Evolutionary conservation across 2,113 vertebrate genomes (phyloP).

Genomic region (Serranochromis macrocephalus): DNA sequence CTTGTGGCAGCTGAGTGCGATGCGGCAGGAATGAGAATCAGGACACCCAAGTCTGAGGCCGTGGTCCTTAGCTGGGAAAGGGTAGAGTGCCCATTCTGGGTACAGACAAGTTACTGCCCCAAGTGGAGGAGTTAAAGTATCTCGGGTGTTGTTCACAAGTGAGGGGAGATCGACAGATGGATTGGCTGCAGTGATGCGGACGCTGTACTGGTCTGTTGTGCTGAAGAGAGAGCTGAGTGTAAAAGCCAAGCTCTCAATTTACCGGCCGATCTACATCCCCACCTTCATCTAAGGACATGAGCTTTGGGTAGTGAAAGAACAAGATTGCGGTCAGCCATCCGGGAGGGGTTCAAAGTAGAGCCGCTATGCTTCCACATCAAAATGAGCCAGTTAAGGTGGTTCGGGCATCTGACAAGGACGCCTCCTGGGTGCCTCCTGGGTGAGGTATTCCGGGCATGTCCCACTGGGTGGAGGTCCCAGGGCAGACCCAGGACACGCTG

Average conservation of each 20-base stretch:
- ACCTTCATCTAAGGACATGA: accelerated
- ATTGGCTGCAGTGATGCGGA: not conserved
- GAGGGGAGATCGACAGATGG: not conserved
- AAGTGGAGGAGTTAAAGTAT: not conserved
- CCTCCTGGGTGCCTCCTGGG: not conserved
- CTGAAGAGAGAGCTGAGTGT: not conserved
- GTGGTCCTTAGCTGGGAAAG: not conserved
- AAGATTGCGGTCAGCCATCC: not conserved
- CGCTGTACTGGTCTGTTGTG: not conserved
- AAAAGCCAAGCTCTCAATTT: not conserved
- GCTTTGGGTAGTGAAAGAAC: not conserved
- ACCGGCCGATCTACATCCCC: not conserved
- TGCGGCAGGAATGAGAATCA: not conserved
- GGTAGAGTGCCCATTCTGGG: not conserved
- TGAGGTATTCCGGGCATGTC: not conserved
- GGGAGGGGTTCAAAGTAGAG: not conserved
- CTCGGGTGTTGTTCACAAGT: not conserved
- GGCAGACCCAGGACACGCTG: not conserved
- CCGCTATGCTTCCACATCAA: not conserved
- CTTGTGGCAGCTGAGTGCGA: not conserved
- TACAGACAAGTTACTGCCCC: not conserved
- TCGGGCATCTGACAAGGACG: not conserved
- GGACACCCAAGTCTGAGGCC: not conserved
- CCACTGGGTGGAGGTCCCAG: not conserved
- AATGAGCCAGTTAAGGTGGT: not conserved